Percentiles rank a stretch among this genome's conserved stretches.
Conservation (phyloP, 2,888 invertebrate species). For the Latrodectus hesperus region DNA sequence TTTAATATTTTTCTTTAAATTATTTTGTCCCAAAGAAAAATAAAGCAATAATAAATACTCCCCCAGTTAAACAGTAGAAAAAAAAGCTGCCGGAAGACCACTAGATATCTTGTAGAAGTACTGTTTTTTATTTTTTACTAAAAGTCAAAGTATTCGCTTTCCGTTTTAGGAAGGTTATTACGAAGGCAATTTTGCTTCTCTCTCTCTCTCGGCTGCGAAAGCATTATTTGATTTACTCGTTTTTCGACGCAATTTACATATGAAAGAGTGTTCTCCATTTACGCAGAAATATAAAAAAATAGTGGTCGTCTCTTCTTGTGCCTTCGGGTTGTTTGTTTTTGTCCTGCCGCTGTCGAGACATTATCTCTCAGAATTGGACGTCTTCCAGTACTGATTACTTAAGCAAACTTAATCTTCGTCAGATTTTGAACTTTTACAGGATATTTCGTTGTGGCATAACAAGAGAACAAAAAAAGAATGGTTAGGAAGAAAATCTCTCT, state of each 20-base stretch:
- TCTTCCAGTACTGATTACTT: slow-evolving; percentile 41
- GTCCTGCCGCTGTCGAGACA: slow-evolving; percentile 28
- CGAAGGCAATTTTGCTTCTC: slow-evolving; percentile 31
- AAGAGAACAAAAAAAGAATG: slow-evolving; percentile 12
- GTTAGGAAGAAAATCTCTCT: not conserved
- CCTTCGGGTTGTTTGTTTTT: slow-evolving; percentile 40
- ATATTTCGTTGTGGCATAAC: slow-evolving; percentile 23
- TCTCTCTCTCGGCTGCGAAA: slow-evolving; percentile 22
- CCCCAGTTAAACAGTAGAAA: slow-evolving; percentile 14
- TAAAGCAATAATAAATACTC: not conserved
- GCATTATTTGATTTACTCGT: slow-evolving; percentile 51
- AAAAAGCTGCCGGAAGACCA: not conserved
- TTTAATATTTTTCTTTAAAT: too few relatives aligned
- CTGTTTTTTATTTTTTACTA: not conserved
- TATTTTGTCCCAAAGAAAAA: too few relatives aligned
- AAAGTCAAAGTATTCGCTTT: slow-evolving; percentile 30
- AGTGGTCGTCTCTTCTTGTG: slow-evolving; percentile 1
- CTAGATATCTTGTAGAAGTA: slow-evolving; percentile 4
- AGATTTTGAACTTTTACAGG: slow-evolving; percentile 41
- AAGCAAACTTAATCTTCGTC: slow-evolving; percentile 40
- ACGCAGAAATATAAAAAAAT: slow-evolving; percentile 21
- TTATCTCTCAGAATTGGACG: slow-evolving; percentile 41
- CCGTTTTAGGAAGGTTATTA: slow-evolving; percentile 35
- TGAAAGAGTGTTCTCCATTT: slow-evolving; percentile 40
- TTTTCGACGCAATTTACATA: slow-evolving; percentile 39